A percentile compares a stretch with the other conserved stretches of the same genome.
Conservation (phyloP, 2,113 vertebrate genomes). For the Lichenostomus cassidix region DNA sequence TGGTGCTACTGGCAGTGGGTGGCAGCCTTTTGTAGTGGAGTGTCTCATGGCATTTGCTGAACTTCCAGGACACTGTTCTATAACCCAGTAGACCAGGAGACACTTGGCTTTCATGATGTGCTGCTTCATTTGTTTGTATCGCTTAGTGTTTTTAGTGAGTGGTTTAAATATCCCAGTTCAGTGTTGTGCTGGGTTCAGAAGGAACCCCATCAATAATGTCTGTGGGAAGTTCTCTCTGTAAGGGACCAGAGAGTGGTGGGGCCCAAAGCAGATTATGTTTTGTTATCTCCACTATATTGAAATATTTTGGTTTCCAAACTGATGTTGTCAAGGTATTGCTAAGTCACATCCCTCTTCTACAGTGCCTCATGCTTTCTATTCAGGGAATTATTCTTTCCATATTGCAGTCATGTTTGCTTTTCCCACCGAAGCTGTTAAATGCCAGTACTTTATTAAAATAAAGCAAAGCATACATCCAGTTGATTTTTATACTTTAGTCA, state of each 20-base stretch:
- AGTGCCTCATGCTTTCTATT: neutral
- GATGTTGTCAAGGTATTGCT: neutral
- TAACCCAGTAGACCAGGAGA: neutral
- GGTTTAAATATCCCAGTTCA: neutral
- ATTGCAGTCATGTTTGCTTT: neutral
- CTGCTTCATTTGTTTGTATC: neutral
- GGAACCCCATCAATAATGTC: neutral
- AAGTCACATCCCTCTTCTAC: neutral
- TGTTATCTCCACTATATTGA: neutral
- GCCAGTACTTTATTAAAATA: neutral
- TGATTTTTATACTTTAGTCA: neutral
- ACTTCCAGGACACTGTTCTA: neutral
- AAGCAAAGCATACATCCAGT: neutral
- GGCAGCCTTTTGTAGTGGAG: neutral
- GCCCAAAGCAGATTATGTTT: neutral
- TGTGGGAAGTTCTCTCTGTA: neutral
- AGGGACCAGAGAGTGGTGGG: neutral
- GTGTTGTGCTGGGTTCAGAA: neutral
- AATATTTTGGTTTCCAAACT: neutral
- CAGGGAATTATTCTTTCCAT: neutral
- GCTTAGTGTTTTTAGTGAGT: neutral
- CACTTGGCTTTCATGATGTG: neutral
- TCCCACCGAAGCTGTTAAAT: neutral
- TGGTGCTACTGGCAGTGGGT: accelerated
- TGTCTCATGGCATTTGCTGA: neutral